Conservation (phyloP, 2,888 invertebrate species). For the Ophion ventricosus region DNA sequence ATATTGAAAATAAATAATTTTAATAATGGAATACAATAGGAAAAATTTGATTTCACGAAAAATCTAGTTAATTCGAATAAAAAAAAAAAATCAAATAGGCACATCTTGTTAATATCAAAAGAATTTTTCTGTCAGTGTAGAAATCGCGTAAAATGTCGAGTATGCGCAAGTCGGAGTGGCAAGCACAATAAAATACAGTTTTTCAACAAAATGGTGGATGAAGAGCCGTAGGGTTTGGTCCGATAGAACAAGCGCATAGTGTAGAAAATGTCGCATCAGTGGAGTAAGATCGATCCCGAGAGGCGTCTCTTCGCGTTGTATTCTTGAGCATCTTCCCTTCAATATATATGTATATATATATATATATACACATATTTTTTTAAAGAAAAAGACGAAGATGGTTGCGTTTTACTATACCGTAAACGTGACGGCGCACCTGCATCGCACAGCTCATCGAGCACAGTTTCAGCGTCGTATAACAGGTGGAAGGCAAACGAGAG, state of each 20-base stretch:
- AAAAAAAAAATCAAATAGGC: too few relatives aligned
- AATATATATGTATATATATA: constrained; percentile 9
- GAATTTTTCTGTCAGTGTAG: too few relatives aligned
- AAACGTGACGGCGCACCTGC: constrained; percentile 73
- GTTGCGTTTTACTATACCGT: constrained; percentile 25
- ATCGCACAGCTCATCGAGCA: constrained; percentile 70
- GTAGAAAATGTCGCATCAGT: constrained; percentile 4
- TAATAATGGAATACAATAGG: too few relatives aligned
- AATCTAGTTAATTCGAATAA: too few relatives aligned
- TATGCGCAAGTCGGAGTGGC: background rate
- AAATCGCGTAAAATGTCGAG: background rate
- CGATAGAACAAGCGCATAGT: background rate
- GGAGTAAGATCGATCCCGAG: constrained; percentile 30
- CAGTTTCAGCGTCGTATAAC: constrained; percentile 77
- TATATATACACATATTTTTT: background rate
- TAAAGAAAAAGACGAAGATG: constrained; percentile 50
- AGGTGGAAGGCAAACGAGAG: constrained; percentile 77
- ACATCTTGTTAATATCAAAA: too few relatives aligned
- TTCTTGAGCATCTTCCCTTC: background rate
- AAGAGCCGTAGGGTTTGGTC: background rate
- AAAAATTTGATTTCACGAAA: too few relatives aligned
- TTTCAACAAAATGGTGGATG: background rate
- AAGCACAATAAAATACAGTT: background rate
- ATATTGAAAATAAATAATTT: too few relatives aligned
- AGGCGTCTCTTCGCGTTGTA: constrained; percentile 31